Base-by-base conservation (phyloP, 2,888 invertebrate genomes). In the Leptinotarsa rubiginosa region DNA sequence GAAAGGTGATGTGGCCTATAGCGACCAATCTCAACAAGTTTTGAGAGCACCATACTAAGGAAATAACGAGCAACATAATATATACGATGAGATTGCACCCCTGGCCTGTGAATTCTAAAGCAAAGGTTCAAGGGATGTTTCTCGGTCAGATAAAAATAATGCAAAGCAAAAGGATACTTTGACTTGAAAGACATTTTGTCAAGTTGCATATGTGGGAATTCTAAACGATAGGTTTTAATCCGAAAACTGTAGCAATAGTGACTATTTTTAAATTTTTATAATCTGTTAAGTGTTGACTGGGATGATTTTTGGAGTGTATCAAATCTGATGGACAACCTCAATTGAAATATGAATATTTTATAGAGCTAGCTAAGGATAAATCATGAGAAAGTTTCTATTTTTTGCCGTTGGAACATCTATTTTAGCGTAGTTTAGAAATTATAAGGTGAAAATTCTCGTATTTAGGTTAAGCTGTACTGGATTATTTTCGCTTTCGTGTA, bases 401-500 rank as follows among this genome's bases (percentile, higher is more conserved):
- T 75, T 76, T 69, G 65, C 64, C 50, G 49, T 72, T 72, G 65
- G 47, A 72, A 41, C 65, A 70, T 68, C 73, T 70, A 73, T 70
- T 70, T 69, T 69, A 77, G 70, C 47, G 41, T 68, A 73, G 64
- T 52, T 68, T 65, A 64, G 69, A 54, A 41, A 47, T 49, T 77
- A 41, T 41, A 74, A 77, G 70, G 70, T 66, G 73, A 77, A 69
- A 75, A 74, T 77, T 75, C 73, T 72, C 73, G 68, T 73, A 70
- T 75, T 71, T 75, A 75, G 69, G 68, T 76, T 69, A 75, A 74
- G 74, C 72, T 25, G 69, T 73, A 54, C 59, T 68, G 47, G 69
- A 64, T 68, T 75, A 75, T 69, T 74, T 76, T 75, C 66, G 71
- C 74, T 77, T 77, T 54, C 74, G 67, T 77, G 74, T 77, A 75